Evolutionary conservation across 64 coral and sea anemone genomes (phyloP).

Genomic region (Pocillopora verrucosa): DNA sequence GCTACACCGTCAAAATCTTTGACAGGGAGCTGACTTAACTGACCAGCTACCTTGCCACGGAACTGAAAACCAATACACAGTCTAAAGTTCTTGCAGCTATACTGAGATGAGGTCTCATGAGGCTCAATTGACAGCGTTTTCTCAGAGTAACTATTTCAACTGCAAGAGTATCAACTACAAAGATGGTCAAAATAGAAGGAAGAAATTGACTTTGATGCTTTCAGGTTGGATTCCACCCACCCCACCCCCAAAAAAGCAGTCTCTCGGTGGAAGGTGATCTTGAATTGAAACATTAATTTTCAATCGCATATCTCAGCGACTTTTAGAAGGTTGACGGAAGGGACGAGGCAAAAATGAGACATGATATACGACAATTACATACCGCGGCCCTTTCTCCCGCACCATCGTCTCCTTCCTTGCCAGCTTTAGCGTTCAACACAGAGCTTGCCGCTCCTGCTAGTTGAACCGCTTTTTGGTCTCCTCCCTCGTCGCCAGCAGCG

Average conservation of each 20-base stretch:
- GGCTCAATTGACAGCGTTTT: too few relatives aligned
- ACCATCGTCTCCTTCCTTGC: constrained; percentile 31
- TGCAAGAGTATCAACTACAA: too few relatives aligned
- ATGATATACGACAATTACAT: background rate
- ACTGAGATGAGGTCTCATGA: background rate
- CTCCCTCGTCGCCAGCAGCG: constrained; percentile 25
- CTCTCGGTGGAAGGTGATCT: too few relatives aligned
- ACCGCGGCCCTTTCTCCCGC: constrained; percentile 55
- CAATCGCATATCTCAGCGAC: too few relatives aligned
- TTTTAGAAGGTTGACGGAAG: too few relatives aligned
- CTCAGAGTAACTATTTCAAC: too few relatives aligned
- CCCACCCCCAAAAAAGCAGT: too few relatives aligned
- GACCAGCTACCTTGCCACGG: constrained; percentile 60
- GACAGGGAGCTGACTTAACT: constrained; percentile 49
- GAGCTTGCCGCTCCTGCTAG: constrained; percentile 79
- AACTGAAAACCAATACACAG: constrained; percentile 38
- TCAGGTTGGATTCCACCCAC: too few relatives aligned
- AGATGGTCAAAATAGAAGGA: too few relatives aligned
- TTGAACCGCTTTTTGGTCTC: constrained; percentile 71
- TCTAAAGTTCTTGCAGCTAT: background rate
- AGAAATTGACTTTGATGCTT: too few relatives aligned
- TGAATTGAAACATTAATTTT: too few relatives aligned
- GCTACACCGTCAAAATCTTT: constrained; percentile 68
- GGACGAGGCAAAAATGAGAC: too few relatives aligned
- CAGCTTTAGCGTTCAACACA: constrained; percentile 76